These are phyloP conservation scores for Morphnarchus princeps DNA, from an alignment of 2,113 vertebrate genomes.

Conservation along the genomic window DNA sequence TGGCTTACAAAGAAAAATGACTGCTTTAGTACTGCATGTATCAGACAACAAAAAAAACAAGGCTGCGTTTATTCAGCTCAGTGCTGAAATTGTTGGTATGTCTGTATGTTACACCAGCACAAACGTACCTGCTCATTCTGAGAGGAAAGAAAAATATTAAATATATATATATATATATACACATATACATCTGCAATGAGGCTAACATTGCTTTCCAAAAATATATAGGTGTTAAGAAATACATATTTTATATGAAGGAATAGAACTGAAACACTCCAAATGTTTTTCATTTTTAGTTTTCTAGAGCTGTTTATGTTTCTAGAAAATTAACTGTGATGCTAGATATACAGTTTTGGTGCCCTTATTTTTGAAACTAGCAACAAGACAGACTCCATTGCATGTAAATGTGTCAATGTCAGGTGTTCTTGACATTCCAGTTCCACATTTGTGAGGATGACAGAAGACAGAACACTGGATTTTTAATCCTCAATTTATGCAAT, in stretches of 20 bases:
- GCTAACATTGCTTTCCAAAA: neutral
- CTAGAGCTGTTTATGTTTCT: neutral
- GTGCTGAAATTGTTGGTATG: neutral
- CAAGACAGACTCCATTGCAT: neutral
- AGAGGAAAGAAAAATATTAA: neutral
- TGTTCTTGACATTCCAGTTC: neutral
- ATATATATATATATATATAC: too few relatives aligned
- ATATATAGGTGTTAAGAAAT: neutral
- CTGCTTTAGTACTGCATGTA: neutral
- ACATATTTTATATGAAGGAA: neutral
- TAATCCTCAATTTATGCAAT: neutral
- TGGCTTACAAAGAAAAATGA: neutral
- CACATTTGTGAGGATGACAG: neutral
- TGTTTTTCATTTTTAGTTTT: neutral
- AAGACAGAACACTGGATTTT: neutral
- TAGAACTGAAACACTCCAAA: neutral
- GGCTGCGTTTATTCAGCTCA: neutral
- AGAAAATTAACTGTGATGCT: neutral
- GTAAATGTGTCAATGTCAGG: neutral
- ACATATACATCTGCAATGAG: neutral
- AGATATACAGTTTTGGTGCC: neutral
- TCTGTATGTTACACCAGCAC: neutral
- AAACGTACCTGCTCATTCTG: neutral
- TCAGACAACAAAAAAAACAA: neutral
- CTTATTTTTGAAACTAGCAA: neutral